Conservation (phyloP, 2,888 invertebrate genomes). For the Nebria salina region DNA sequence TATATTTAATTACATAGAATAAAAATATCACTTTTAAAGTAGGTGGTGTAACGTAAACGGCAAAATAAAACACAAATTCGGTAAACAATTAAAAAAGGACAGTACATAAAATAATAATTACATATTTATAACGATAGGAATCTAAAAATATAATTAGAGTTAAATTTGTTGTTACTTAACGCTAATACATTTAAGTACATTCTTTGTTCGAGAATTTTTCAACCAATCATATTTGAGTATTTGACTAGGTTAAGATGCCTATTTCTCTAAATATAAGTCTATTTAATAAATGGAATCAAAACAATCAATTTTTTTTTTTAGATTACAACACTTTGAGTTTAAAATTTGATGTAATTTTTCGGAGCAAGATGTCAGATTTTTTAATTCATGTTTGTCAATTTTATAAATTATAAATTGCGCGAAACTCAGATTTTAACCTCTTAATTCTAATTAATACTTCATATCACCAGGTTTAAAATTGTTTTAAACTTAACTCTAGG, state of each 20-base stretch:
- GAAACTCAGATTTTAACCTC: background rate
- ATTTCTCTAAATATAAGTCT: background rate
- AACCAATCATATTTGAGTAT: conserved; percentile 33
- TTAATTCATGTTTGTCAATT: conserved; percentile 17
- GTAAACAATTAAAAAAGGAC: conserved; percentile 6
- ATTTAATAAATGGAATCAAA: background rate
- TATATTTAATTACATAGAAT: conserved; percentile 19
- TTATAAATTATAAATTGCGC: background rate
- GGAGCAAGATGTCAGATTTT: conserved; percentile 32
- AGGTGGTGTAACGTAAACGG: background rate
- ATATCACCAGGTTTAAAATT: background rate
- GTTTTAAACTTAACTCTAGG: background rate
- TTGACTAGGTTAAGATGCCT: conserved; percentile 29
- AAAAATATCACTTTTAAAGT: conserved; percentile 37
- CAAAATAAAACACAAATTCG: conserved; percentile 5
- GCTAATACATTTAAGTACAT: conserved; percentile 26
- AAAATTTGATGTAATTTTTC: conserved; percentile 5
- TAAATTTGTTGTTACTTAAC: background rate
- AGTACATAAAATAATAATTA: background rate
- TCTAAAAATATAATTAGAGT: conserved; percentile 11
- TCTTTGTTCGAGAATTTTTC: conserved; percentile 9
- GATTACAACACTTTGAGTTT: conserved; percentile 24
- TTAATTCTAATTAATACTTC: conserved; percentile 1
- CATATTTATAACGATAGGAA: background rate
- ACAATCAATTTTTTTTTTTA: background rate